Conservation (phyloP, 2,888 invertebrate genomes). For the Oasisia sp. region DNA sequence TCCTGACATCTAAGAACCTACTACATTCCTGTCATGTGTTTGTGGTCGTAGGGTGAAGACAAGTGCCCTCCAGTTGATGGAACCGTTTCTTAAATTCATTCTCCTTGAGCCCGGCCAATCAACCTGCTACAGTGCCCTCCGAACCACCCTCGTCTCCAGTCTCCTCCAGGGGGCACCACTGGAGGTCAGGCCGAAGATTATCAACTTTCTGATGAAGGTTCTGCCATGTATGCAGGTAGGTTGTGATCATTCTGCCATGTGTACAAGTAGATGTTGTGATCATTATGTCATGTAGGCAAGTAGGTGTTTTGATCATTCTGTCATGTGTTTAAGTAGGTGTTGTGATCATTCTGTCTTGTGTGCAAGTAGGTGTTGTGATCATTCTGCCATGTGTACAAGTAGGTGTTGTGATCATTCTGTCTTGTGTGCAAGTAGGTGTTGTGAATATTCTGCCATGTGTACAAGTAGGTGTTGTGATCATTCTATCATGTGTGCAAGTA, state of each 20-base stretch:
- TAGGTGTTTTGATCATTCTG: background rate
- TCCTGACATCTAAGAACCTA: background rate
- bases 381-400: too few relatives aligned
- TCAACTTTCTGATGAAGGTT: slow-evolving; percentile 25
- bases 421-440: too few relatives aligned
- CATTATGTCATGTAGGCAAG: background rate
- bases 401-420: too few relatives aligned
- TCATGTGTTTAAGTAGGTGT: background rate
- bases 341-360: too few relatives aligned
- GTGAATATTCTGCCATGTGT: too few relatives aligned
- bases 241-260: too few relatives aligned
- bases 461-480: too few relatives aligned
- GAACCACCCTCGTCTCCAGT: slow-evolving; percentile 43
- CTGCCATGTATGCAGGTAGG: slow-evolving; percentile 30
- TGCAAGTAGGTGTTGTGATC: too few relatives aligned
- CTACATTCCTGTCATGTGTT: background rate
- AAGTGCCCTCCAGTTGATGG: slow-evolving; percentile 39
- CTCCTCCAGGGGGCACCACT: slow-evolving; percentile 40
- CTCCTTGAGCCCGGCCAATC: slow-evolving; percentile 52
- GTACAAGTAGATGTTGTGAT: too few relatives aligned
- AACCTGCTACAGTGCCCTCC: slow-evolving; percentile 42
- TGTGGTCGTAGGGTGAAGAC: background rate
- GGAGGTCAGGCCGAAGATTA: background rate
- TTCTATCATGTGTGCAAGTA: too few relatives aligned
- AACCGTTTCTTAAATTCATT: slow-evolving; percentile 54